Evolutionary conservation across 1,140 invertebrate genomes (phyloP).

Genomic region (Drosophila pseudoobscura): DNA sequence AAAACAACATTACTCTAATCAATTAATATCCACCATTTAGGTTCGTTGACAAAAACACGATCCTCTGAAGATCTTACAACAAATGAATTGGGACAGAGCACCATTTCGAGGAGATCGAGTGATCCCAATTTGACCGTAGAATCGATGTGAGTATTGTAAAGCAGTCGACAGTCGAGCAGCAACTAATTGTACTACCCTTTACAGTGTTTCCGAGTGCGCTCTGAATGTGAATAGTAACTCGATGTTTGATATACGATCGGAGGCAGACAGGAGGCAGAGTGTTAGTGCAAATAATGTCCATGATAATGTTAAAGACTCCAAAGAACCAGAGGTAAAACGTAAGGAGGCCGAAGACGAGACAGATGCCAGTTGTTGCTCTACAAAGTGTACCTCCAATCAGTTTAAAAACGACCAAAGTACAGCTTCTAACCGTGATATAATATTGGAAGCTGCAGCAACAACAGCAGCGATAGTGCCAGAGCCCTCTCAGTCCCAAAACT

Average conservation of each 20-base stretch:
- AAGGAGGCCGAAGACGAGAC: constrained; percentile 14
- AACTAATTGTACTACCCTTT: neutral
- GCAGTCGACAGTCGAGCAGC: neutral
- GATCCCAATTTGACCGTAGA: constrained; percentile 92
- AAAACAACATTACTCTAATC: too few species aligned
- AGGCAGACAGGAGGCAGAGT: constrained; percentile 35
- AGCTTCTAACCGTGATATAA: constrained; percentile 44
- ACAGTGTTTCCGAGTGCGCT: constrained; percentile 54
- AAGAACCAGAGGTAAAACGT: constrained; percentile 18
- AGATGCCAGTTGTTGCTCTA: constrained; percentile 4
- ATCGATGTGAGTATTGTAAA: constrained; percentile 83
- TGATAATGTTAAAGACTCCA: constrained; percentile 29
- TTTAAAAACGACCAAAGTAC: constrained; percentile 57
- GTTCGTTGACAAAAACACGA: constrained; percentile 89
- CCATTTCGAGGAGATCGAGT: constrained; percentile 88
- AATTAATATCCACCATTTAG: constrained; percentile 49
- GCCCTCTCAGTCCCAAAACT: constrained; percentile 4
- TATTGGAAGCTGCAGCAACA: constrained; percentile 44
- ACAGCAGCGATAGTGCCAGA: constrained; percentile 29
- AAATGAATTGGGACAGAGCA: constrained; percentile 86
- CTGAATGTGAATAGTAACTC: constrained; percentile 67
- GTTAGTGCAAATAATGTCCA: constrained; percentile 15
- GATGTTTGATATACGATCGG: constrained; percentile 66
- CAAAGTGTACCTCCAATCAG: constrained; percentile 29
- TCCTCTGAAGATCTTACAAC: constrained; percentile 91